Percentiles rank a stretch among this genome's conserved stretches.
Evolutionary conservation across 2,888 invertebrate species (phyloP).

Genomic region (Dasypogon diadema): DNA sequence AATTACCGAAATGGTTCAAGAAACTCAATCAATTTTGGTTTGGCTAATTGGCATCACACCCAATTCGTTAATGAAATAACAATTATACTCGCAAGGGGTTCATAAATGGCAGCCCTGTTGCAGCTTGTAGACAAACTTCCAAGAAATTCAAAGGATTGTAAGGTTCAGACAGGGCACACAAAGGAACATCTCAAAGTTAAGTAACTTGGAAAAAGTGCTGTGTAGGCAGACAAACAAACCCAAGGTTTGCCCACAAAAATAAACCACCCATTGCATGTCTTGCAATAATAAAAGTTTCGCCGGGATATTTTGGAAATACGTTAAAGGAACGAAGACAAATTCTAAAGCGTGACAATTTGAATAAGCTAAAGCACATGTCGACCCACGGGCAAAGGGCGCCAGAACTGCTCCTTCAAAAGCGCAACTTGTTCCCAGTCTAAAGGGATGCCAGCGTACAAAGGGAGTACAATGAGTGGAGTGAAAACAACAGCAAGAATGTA

Average conservation of each 20-base stretch:
- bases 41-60: constrained; percentile 4
- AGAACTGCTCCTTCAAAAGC: constrained; percentile 23
- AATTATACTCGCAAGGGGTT: background rate
- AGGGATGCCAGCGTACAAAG: constrained; percentile 19
- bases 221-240: too few species aligned
- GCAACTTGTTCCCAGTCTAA: constrained; percentile 30
- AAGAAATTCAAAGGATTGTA: background rate
- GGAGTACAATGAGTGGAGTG: background rate
- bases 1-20: too few species aligned
- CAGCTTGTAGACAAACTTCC: background rate
- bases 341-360: constrained; percentile 15
- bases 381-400: background rate
- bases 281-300: constrained; percentile 17
- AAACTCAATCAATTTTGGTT: background rate
- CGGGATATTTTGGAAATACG: constrained; percentile 15
- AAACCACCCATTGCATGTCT: constrained; percentile 46
- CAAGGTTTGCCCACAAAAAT: background rate
- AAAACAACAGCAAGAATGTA: background rate
- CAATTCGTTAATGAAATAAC: background rate
- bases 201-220: background rate
- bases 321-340: background rate
- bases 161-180: background rate
- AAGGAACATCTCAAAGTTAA: background rate
- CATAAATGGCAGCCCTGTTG: background rate
- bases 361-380: constrained; percentile 4